These are phyloP conservation scores for Drosophila seguyi DNA, from an alignment of 1,140 invertebrate species.

Conservation along the genomic window DNA sequence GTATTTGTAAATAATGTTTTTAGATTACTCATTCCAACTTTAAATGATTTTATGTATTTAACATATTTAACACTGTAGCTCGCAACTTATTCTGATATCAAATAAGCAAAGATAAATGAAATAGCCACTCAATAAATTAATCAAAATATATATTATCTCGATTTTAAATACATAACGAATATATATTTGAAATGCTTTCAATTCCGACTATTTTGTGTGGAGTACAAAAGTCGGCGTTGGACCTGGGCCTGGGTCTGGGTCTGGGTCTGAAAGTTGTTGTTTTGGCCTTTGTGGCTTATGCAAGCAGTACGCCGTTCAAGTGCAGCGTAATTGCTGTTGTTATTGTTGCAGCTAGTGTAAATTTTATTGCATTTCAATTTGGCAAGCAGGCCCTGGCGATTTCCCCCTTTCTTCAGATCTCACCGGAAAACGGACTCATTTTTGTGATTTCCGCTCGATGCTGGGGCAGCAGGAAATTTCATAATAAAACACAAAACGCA, in stretches of 20 bases:
- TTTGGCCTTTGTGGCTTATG: constrained; percentile 41
- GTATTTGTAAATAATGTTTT: background rate
- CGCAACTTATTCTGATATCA: background rate
- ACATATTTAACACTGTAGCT: too few species aligned
- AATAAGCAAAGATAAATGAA: background rate
- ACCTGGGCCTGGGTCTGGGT: background rate
- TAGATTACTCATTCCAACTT: too few species aligned
- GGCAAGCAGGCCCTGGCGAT: constrained; percentile 45
- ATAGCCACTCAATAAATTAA: background rate
- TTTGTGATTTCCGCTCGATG: constrained; percentile 73
- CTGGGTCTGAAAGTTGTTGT: constrained; percentile 20
- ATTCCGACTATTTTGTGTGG: constrained; percentile 46
- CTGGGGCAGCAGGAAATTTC: constrained; percentile 64
- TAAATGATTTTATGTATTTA: background rate
- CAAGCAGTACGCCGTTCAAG: constrained; percentile 30
- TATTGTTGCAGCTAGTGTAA: constrained; percentile 64
- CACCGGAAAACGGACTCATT: constrained; percentile 77
- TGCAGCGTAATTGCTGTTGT: constrained; percentile 67
- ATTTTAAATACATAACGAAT: background rate
- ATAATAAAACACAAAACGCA: constrained; percentile 55
- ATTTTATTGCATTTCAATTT: constrained; percentile 82
- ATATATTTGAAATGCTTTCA: too few species aligned
- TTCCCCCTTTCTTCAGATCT: constrained; percentile 57
- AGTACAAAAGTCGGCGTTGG: constrained; percentile 14
- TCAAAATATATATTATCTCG: too few species aligned